Evolutionary conservation across 2,797 vertebrate genomes (phyloP).

Genomic region (Poliocrania exsul): DNA sequence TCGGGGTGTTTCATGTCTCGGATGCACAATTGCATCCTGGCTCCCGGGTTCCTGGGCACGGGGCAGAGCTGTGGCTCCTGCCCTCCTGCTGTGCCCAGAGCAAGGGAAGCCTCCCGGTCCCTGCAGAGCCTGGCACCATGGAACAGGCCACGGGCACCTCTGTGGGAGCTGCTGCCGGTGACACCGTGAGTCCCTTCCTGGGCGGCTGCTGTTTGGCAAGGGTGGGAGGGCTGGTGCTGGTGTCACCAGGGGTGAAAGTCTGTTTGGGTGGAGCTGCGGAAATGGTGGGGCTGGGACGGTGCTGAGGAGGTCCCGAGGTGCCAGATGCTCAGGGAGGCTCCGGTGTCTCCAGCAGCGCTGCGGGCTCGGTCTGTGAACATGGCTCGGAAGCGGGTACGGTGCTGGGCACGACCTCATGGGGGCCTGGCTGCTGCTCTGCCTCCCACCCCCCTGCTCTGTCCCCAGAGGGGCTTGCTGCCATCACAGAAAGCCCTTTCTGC

Average conservation of each 20-base stretch:
- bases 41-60: not conserved
- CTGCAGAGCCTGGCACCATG: not conserved
- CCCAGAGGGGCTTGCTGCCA: not conserved
- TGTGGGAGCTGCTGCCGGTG: rapidly evolving
- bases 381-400: constrained; percentile 52
- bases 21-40: not conserved
- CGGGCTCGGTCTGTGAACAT: not conserved
- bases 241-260: not conserved
- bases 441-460: not conserved
- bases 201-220: not conserved
- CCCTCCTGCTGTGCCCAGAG: rapidly evolving
- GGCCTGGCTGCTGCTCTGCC: not conserved
- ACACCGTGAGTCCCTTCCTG: not conserved
- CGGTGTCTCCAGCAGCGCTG: not conserved
- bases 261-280: constrained; percentile 45
- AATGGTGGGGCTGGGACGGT: not conserved
- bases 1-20: not conserved
- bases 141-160: not conserved
- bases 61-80: not conserved
- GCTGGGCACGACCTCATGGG: rapidly evolving
- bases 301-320: not conserved
- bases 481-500: not conserved
- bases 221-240: not conserved
- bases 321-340: not conserved
- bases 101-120: rapidly evolving